phyloP scores from a whole-genome alignment of 2,113 vertebrate species.

The Columbina picui region DNA sequence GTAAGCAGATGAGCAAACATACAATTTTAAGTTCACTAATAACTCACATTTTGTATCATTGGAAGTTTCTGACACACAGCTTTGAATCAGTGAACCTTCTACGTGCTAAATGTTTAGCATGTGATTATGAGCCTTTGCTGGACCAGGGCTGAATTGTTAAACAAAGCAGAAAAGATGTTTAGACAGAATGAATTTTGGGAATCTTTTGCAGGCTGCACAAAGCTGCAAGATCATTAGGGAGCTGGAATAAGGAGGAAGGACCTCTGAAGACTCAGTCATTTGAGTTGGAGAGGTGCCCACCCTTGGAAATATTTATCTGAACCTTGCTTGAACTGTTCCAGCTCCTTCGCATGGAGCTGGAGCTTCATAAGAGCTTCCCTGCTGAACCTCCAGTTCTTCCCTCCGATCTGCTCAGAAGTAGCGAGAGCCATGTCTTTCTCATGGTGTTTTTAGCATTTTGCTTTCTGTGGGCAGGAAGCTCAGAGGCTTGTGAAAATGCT shows the following conservation, averaged over 20 bases:
- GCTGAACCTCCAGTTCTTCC: not conserved
- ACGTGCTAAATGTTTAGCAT: not conserved
- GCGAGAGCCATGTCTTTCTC: not conserved
- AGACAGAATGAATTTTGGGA: conserved; percentile 21
- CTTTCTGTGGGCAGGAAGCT: not conserved
- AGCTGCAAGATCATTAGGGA: not conserved
- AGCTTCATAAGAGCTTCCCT: not conserved
- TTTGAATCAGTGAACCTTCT: not conserved
- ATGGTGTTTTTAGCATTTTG: not conserved
- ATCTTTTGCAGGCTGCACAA: not conserved
- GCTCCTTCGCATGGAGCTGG: not conserved
- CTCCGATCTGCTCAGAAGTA: not conserved
- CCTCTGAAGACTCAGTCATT: not conserved
- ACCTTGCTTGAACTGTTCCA: not conserved
- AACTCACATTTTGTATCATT: not conserved
- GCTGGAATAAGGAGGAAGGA: not conserved
- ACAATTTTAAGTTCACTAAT: not conserved
- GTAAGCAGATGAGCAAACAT: accelerated
- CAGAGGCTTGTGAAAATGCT: not conserved
- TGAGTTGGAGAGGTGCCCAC: conserved; percentile 3
- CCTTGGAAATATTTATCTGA: not conserved
- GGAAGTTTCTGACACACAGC: not conserved
- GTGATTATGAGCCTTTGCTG: not conserved
- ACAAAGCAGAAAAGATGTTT: conserved; percentile 16
- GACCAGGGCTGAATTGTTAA: not conserved